Conservation (phyloP, 2,113 vertebrate species). For the Charina bottae region DNA sequence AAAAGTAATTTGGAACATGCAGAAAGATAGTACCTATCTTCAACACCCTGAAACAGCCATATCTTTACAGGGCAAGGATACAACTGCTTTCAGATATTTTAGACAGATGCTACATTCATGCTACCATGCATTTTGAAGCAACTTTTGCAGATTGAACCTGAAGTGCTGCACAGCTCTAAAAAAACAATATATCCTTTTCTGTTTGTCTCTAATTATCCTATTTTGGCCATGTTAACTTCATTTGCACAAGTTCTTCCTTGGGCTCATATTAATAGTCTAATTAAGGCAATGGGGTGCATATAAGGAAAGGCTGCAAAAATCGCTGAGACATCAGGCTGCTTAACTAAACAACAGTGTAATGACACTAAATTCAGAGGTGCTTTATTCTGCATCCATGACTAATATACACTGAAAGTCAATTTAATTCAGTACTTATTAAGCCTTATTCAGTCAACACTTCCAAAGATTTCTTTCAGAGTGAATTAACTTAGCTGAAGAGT, state of each 20-base stretch:
- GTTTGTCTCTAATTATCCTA: neutral
- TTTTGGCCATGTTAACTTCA: neutral
- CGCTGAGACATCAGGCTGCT: conserved; percentile 8
- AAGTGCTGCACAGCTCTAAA: neutral
- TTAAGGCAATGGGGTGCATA: conserved; percentile 18
- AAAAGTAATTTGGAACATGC: neutral
- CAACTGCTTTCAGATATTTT: neutral
- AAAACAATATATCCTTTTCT: neutral
- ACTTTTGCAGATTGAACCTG: neutral
- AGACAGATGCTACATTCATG: neutral
- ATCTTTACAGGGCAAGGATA: neutral
- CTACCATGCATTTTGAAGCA: neutral
- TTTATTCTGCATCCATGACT: conserved; percentile 33
- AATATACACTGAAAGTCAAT: conserved; percentile 29
- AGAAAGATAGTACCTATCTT: neutral
- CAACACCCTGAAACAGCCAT: neutral
- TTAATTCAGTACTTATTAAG: conserved; percentile 26
- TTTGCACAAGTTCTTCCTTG: conserved; percentile 6
- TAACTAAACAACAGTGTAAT: conserved; percentile 30
- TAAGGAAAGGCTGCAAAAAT: conserved; percentile 14
- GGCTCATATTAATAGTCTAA: conserved; percentile 11
- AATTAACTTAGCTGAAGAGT: conserved; percentile 27
- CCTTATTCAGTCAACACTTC: conserved; percentile 12
- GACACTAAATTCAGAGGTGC: conserved; percentile 20
- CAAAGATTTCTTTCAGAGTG: conserved; percentile 16